Percentiles rank a stretch among this genome's conserved stretches.
phyloP scores from a whole-genome alignment of 2,888 invertebrate species.

The Thymelicus lineola region DNA sequence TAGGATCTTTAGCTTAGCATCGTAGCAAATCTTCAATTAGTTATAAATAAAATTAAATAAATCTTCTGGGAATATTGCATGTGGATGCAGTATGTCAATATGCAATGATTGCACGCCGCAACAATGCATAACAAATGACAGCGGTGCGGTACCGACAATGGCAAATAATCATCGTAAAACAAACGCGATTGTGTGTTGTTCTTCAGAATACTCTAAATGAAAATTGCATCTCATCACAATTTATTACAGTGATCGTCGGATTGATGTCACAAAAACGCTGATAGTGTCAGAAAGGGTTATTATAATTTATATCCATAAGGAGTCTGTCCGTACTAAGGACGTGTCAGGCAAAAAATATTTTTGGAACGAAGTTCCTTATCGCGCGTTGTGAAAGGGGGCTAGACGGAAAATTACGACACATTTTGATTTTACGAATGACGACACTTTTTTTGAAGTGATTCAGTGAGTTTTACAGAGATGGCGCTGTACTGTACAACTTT shows the following conservation, averaged over 20 bases:
- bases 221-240: constrained; percentile 7
- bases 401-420: no score
- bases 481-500: no score
- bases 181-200: not conserved
- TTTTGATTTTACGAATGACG: no score
- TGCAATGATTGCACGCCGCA: constrained; percentile 2
- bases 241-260: not conserved
- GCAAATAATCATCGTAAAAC: constrained; percentile 10
- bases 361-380: no score
- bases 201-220: not conserved
- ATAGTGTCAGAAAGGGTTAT: no score
- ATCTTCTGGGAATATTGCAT: not conserved
- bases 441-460: no score
- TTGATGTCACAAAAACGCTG: not conserved
- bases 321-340: no score
- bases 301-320: no score
- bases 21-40: not conserved
- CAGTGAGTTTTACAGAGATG: no score
- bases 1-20: no score
- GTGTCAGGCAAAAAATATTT: no score
- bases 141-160: not conserved
- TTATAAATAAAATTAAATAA: not conserved
- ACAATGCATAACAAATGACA: constrained; percentile 17
- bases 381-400: no score
- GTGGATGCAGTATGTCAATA: not conserved